Evolutionary conservation across 2,113 vertebrate genomes (phyloP), one percentile per base, ranked within the genome.

Genomic region (Varanus salvator): DNA sequence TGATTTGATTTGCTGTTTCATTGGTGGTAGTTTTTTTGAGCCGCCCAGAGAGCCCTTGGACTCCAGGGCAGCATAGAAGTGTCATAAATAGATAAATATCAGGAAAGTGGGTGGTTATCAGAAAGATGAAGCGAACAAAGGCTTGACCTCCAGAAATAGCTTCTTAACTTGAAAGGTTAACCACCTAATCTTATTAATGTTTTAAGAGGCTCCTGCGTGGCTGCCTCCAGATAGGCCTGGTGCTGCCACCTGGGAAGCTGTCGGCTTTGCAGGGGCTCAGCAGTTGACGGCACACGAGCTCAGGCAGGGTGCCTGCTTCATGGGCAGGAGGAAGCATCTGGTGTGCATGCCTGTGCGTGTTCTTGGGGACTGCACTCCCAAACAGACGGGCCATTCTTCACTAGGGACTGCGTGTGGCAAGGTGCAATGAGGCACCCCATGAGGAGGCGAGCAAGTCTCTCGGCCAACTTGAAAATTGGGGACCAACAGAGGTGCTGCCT

Each of bases 391-490:
- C 48, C 88, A 0, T 0, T 54, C 0, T 0, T 82, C 1, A 5
- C 2, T 0, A 21, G 68, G 78, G 1, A 4, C n/a, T 0, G 25
- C 0, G 1, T 19, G 1, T 0, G 0, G 21, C 14, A 66, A 89
- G 66, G 85, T 48, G 0, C 90, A 7, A 96, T 89, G 89, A 95
- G 97, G 94, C 93, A 92, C 48, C 91, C 93, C 77, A 93, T 95
- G 88, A 94, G 74, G 78, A 97, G 98, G 78, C 96, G 97, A 0
- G 97, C 96, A 0, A 98, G 98, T 48, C 96, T 98, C 84, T 98
- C 97, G 0, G 96, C 97, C 4, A 97, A 95, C 54, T 66, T 98
- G 90, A 98, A 97, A 93, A 96, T 97, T 0, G 97, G 98, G 6
- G 77, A 95, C 0, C 60, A 0, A 69, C 8, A 0, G 3, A 78